Conservation (phyloP, 2,113 vertebrate genomes). For the Lepisosteus osseus region DNA sequence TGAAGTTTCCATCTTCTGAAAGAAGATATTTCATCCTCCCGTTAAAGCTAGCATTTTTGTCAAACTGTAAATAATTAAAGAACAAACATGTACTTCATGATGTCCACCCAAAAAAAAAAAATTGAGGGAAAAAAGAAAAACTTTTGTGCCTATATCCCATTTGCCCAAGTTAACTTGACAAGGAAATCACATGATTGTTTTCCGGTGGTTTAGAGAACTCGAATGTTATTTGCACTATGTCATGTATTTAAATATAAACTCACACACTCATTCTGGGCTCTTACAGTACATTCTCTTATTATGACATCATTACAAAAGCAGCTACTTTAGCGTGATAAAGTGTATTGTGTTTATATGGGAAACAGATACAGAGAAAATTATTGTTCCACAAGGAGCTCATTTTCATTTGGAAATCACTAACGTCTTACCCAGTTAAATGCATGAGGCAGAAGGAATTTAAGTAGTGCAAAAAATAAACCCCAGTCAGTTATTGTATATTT, state of each 20-base stretch:
- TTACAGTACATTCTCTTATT: neutral
- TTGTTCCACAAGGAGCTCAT: constrained; percentile 20
- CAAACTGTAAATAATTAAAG: no score
- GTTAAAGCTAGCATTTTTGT: no score
- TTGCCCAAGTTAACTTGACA: neutral
- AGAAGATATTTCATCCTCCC: no score
- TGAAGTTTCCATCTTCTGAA: no score
- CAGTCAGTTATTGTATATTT: constrained; percentile 5
- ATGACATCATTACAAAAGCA: constrained; percentile 7
- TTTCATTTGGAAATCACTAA: constrained; percentile 29
- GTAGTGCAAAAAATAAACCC: no score
- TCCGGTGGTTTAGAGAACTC: neutral
- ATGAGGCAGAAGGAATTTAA: no score
- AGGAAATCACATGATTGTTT: neutral
- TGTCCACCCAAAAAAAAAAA: no score
- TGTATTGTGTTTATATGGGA: constrained; percentile 23
- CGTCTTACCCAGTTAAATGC: constrained; percentile 18
- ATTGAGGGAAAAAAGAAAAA: no score
- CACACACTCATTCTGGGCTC: neutral
- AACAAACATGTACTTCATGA: no score
- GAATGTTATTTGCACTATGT: constrained; percentile 3
- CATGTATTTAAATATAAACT: neutral
- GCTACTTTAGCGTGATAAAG: constrained; percentile 2
- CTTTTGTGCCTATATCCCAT: no score
- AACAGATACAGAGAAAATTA: constrained; percentile 10